Conservation (phyloP, 2,797 vertebrate genomes). For the Lutjanus campechanus region DNA sequence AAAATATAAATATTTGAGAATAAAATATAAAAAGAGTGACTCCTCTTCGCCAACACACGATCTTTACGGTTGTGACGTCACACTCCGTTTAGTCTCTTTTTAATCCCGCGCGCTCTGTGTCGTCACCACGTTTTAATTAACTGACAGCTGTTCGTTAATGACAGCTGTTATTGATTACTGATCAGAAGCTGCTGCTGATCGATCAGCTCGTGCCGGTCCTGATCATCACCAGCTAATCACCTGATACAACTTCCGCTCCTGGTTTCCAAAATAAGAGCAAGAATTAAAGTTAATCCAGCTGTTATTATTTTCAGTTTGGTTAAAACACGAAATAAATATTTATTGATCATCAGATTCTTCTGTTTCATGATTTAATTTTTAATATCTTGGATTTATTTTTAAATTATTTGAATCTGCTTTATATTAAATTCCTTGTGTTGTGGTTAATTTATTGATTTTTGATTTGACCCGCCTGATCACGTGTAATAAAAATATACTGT, state of each 20-base stretch:
- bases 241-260: background rate
- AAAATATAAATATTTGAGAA: too few species aligned
- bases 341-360: too few species aligned
- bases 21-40: conserved; percentile 11
- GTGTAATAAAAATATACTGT: too few species aligned
- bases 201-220: background rate
- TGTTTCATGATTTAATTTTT: too few species aligned
- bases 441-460: too few species aligned
- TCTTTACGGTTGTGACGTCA: conserved; percentile 31
- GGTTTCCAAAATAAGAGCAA: conserved; percentile 31
- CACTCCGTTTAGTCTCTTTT: background rate
- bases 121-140: background rate
- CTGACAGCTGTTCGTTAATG: background rate
- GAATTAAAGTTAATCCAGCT: background rate
- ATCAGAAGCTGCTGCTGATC: background rate
- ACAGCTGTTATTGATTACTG: background rate
- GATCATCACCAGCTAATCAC: background rate
- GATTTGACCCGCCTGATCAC: too few species aligned
- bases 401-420: too few species aligned
- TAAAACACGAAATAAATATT: too few species aligned
- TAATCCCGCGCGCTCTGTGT: background rate
- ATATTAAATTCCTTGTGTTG: too few species aligned
- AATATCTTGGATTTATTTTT: too few species aligned
- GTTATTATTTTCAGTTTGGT: too few species aligned
- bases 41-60: fast-evolving